Conservation (phyloP, 2,797 vertebrate species). For the Linurgus olivaceus region DNA sequence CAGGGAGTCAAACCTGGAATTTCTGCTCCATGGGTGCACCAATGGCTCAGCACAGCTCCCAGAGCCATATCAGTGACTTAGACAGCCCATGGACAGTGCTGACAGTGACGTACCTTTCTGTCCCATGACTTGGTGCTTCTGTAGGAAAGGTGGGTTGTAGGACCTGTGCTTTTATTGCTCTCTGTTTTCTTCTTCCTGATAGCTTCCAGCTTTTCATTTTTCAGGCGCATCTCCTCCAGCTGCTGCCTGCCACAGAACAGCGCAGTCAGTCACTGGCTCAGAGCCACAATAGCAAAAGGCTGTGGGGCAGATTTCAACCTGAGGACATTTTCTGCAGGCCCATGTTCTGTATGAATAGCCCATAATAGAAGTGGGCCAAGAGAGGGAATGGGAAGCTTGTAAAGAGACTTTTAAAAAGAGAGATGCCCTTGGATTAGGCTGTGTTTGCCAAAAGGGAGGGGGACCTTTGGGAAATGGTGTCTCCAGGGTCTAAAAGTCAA, state of each 20-base stretch:
- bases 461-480: background rate
- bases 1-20: background rate
- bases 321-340: background rate
- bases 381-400: background rate
- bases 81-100: background rate
- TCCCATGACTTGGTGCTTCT: background rate
- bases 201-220: constrained; percentile 67
- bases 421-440: background rate
- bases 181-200: constrained; percentile 50
- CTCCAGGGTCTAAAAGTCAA: background rate
- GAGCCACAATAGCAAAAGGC: background rate
- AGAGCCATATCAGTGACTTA: background rate
- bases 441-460: background rate
- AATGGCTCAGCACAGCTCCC: background rate
- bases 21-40: background rate
- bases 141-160: background rate
- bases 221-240: constrained; percentile 74
- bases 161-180: background rate
- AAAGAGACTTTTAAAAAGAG: background rate
- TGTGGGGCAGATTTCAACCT: background rate
- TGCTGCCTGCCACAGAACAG: constrained; percentile 71
- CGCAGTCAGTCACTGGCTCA: background rate
- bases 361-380: background rate
- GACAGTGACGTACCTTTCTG: constrained; percentile 59
- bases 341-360: background rate